Conservation (phyloP, 2,797 vertebrate species). For the Pseudochaenichthys georgianus region DNA sequence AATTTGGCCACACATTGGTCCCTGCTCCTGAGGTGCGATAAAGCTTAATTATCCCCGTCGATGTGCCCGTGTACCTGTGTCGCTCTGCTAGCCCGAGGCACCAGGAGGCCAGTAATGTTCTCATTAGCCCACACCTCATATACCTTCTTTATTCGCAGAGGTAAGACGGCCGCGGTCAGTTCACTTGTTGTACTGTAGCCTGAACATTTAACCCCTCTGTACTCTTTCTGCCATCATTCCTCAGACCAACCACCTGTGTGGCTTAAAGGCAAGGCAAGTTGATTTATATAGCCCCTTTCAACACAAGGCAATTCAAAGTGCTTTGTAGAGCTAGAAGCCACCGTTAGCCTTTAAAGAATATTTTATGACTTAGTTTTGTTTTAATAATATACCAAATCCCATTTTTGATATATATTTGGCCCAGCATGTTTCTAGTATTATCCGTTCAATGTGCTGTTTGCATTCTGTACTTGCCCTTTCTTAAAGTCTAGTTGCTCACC, state of each 20-base stretch:
- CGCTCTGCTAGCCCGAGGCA: conserved; percentile 44
- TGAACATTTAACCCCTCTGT: conserved; percentile 13
- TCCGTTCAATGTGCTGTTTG: not conserved
- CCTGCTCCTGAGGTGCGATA: conserved; percentile 49
- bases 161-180: conserved; percentile 45
- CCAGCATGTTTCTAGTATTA: not conserved
- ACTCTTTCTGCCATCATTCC: conserved; percentile 9
- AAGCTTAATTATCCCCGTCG: conserved; percentile 59
- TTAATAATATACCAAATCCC: not conserved
- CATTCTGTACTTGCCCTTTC: not conserved
- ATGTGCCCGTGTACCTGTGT: conserved; percentile 45
- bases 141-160: conserved; percentile 38
- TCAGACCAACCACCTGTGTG: not conserved
- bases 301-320: too few relatives aligned
- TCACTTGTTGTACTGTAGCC: conserved; percentile 25
- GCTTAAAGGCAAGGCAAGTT: too few relatives aligned
- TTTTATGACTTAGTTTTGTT: too few relatives aligned
- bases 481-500: not conserved
- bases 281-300: too few relatives aligned
- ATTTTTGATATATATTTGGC: not conserved
- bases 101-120: conserved; percentile 55
- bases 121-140: conserved; percentile 60
- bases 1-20: conserved; percentile 54
- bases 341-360: too few relatives aligned
- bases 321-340: too few relatives aligned